Conservation (phyloP, 2,113 vertebrate genomes). For the Epinephelus lanceolatus region DNA sequence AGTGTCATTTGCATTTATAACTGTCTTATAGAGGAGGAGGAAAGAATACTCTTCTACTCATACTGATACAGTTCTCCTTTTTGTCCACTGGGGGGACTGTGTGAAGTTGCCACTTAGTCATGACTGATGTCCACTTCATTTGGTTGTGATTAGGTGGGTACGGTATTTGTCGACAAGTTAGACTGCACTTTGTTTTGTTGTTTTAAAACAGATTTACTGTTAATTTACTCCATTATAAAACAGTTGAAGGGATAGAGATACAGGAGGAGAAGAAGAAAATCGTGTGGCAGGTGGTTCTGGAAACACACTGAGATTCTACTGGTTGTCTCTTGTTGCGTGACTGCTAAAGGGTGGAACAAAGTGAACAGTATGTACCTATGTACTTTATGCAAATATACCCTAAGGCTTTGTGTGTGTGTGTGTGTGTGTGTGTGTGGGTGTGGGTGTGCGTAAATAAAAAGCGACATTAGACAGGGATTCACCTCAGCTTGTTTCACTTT, state of each 20-base stretch:
- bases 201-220: conserved; percentile 14
- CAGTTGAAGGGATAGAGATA: neutral
- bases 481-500: neutral
- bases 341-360: conserved; percentile 54
- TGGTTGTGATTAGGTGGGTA: neutral
- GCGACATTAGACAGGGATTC: conserved; percentile 14
- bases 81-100: conserved; percentile 71
- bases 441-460: conserved; percentile 29
- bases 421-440: too few relatives aligned
- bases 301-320: conserved; percentile 15
- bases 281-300: conserved; percentile 40
- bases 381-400: conserved; percentile 64
- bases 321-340: conserved; percentile 55
- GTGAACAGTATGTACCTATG: conserved; percentile 40
- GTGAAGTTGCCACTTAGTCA: conserved; percentile 34
- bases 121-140: conserved; percentile 24
- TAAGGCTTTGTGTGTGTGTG: conserved; percentile 2
- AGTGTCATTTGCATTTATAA: conserved; percentile 36
- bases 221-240: neutral
- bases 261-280: neutral
- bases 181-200: neutral
- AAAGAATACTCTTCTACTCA: neutral
- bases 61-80: conserved; percentile 33
- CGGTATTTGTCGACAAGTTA: neutral
- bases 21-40: neutral